phyloP scores from a whole-genome alignment of 37 sponge, comb jelly and placozoan genomes.

The Beroe ovata region DNA sequence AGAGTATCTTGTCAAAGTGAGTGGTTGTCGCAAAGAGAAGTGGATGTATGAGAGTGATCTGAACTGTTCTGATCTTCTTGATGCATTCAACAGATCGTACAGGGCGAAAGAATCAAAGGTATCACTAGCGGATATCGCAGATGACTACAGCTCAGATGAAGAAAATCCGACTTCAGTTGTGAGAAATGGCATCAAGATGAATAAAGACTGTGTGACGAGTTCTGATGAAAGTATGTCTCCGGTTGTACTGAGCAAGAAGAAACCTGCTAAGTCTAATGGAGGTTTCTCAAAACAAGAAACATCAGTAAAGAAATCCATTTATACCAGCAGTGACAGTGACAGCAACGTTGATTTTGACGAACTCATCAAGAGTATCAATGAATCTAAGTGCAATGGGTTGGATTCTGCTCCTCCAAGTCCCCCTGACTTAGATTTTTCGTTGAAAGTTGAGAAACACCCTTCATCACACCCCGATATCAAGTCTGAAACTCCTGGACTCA shows the following conservation, averaged over 20 bases:
- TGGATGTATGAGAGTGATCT: constrained; percentile 62
- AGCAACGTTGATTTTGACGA: constrained; percentile 59
- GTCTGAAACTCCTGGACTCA: background rate
- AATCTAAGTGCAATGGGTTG: background rate
- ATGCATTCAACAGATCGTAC: background rate
- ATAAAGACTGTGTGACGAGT: constrained; percentile 28
- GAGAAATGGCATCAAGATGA: constrained; percentile 7
- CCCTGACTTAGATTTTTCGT: background rate
- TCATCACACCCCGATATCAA: background rate
- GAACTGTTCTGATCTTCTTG: constrained; percentile 9
- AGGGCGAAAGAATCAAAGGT: background rate
- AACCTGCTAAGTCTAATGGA: background rate
- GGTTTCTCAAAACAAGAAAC: background rate
- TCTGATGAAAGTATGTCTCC: background rate
- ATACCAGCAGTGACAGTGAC: background rate
- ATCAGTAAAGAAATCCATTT: background rate
- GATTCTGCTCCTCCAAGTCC: constrained; percentile 67
- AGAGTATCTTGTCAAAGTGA: constrained; percentile 45
- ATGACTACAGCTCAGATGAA: constrained; percentile 3
- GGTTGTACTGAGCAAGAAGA: background rate
- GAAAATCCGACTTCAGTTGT: background rate
- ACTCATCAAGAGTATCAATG: constrained; percentile 22
- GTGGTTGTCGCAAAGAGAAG: constrained; percentile 32
- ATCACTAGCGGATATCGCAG: constrained; percentile 54
- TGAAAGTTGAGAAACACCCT: background rate